phyloP scores from a whole-genome alignment of 2,113 vertebrate species.

The Nothocercus nigrocapillus region DNA sequence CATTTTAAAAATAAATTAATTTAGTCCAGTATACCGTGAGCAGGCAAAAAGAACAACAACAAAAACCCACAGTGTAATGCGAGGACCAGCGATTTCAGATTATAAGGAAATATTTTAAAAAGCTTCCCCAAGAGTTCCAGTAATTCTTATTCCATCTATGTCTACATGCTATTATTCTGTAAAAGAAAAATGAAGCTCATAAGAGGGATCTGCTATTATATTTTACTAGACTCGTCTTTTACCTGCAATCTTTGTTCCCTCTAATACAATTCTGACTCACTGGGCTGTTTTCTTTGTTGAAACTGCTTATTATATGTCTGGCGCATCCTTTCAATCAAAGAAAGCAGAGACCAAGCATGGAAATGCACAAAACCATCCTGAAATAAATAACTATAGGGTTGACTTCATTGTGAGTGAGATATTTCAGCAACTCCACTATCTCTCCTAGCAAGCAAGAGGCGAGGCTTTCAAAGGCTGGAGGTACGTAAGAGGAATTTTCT shows the following conservation, averaged over 20 bases:
- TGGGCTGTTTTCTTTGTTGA: neutral
- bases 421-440: constrained; percentile 2
- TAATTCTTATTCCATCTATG: neutral
- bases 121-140: neutral
- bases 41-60: neutral
- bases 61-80: neutral
- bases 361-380: neutral
- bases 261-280: constrained; percentile 5
- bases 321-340: neutral
- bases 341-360: neutral
- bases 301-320: neutral
- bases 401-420: neutral
- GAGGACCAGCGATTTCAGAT: neutral
- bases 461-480: constrained; percentile 16
- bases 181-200: neutral
- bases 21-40: neutral
- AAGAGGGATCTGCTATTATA: neutral
- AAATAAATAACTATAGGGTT: constrained; percentile 23
- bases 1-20: neutral
- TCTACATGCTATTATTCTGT: neutral
- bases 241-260: neutral
- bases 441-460: neutral
- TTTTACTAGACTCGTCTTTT: constrained; percentile 27
- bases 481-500: neutral
- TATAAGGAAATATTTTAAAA: constrained; percentile 10